Base-by-base conservation (phyloP, 2,888 invertebrate species). In the Stramonita haemastoma region DNA sequence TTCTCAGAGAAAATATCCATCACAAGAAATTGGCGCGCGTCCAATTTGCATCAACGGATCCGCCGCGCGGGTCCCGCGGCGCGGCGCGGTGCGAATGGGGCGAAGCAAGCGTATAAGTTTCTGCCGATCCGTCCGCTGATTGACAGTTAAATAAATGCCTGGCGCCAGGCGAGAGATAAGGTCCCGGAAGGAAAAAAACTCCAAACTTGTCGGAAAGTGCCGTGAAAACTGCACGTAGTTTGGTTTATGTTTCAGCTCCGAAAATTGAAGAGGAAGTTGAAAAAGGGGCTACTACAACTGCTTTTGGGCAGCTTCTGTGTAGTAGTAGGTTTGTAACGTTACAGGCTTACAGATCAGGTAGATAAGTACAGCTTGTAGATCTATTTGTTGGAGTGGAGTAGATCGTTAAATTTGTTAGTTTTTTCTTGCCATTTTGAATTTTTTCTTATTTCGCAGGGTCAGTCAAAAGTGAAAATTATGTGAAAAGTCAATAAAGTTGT, bases 161-260 rank as follows among this genome's bases (percentile, higher is more conserved):
- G 89, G 89, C 89, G 89, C 89, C 89, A 89, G 34, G 34, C 88
- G 15, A 87, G 60, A 83, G 88, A 88, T 88, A 88, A 88, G 83
- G 29, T 34, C 46, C 81, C 57, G 60, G 87, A 73, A 73, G 83
- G n/a, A 83, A 83, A 88, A 66, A 57, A 83, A 22, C 77, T 77
- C 87, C 73, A 66, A 81, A 66, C 77, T 88, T 83, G 57, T 79
- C 83, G 56, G 81, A 87, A 87, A 77, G 66, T 32, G 88, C 66
- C 66, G 88, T 15, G 66, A 83, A 88, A 83, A 83, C 81, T 83
- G 88, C 83, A 88, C 88, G 81, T 34, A 81, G 17, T 83, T 88
- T 83, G 88, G 83, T 88, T 32, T 88, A 88, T 60, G 83, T 88
- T 88, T 66, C 88, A 81, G 29, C 32, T 32, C 56, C n/a, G 66